phyloP scores from a whole-genome alignment of 30 jellyfish, hydroid and myxozoan species.

The Hydractinia echinata region DNA sequence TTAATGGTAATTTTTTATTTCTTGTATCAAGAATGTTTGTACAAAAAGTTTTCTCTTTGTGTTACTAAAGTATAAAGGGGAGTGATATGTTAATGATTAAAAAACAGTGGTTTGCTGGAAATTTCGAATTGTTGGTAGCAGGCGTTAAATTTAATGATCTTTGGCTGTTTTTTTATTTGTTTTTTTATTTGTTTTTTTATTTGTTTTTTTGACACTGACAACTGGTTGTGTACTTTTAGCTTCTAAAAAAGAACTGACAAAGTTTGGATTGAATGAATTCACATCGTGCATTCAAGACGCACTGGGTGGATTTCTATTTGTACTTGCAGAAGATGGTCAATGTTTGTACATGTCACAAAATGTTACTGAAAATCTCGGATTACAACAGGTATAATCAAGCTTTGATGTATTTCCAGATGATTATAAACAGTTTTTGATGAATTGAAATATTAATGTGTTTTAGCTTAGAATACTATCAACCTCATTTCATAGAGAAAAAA shows the following conservation, averaged over 20 bases:
- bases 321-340: constrained; percentile 78
- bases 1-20: constrained; percentile 55
- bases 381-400: constrained; percentile 58
- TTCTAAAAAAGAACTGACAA: too few species aligned
- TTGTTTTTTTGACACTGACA: not conserved
- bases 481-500: too few species aligned
- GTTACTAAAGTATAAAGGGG: too few species aligned
- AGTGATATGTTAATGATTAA: too few species aligned
- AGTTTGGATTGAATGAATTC: not conserved
- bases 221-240: not conserved
- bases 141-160: too few species aligned
- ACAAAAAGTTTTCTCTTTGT: not conserved
- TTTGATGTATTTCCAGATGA: not conserved
- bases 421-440: not conserved
- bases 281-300: constrained; percentile 54
- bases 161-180: not conserved
- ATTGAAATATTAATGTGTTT: not conserved
- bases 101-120: too few species aligned
- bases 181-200: not conserved
- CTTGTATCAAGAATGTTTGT: not conserved
- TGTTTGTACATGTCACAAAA: constrained; percentile 80
- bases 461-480: not conserved
- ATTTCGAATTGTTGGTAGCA: too few species aligned
- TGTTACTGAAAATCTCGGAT: constrained; percentile 76
- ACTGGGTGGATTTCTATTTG: constrained; percentile 86